Percentiles rank a stretch among this genome's conserved stretches.
Evolutionary conservation across 2,888 invertebrate genomes (phyloP).

Genomic region (Hirtodrosophila alboralis): DNA sequence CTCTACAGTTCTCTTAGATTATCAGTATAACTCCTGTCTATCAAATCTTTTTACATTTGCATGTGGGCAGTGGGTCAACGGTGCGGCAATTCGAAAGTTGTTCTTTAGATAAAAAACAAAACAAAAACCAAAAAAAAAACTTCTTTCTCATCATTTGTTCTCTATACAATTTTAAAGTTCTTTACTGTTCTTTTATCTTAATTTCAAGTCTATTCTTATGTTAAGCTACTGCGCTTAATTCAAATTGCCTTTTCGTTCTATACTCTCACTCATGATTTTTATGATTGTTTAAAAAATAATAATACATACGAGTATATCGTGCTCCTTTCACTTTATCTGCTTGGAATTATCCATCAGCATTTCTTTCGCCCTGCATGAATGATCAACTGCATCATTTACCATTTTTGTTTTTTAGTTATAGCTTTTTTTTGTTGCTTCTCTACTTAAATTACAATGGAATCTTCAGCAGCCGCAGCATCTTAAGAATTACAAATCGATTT

Average conservation of each 20-base stretch:
- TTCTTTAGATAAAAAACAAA: conserved; percentile 21
- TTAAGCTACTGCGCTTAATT: conserved; percentile 17
- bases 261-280: conserved; percentile 30
- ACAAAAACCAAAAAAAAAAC: no score
- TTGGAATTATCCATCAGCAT: conserved; percentile 30
- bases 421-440: neutral
- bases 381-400: conserved; percentile 27
- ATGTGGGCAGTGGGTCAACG: conserved; percentile 74
- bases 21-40: conserved; percentile 39
- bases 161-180: conserved; percentile 9
- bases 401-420: conserved; percentile 10
- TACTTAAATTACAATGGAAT: conserved; percentile 31
- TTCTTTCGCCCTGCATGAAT: conserved; percentile 21
- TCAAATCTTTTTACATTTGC: conserved; percentile 52
- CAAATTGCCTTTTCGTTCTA: neutral
- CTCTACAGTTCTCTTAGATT: conserved; percentile 10
- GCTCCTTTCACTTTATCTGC: conserved; percentile 43
- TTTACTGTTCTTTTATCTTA: conserved; percentile 25
- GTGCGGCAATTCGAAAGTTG: conserved; percentile 49
- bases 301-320: conserved; percentile 17
- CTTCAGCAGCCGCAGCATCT: conserved; percentile 38
- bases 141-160: conserved; percentile 27
- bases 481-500: conserved; percentile 73
- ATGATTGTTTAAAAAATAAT: conserved; percentile 32
- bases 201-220: conserved; percentile 31